These are phyloP conservation scores for Tinamus guttatus DNA, from an alignment of 2,113 vertebrate species.

Conservation along the genomic window DNA sequence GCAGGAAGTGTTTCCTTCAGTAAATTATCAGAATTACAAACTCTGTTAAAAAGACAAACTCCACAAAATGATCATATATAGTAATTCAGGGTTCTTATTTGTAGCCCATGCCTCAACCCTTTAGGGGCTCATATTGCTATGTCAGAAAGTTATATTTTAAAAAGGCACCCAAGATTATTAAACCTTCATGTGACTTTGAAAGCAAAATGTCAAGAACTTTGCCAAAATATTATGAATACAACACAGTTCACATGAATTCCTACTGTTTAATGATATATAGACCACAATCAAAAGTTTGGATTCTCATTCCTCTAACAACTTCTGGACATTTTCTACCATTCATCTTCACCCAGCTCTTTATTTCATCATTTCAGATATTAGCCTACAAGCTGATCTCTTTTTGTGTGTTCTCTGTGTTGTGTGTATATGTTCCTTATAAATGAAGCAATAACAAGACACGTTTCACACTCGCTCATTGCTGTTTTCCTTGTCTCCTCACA, in stretches of 20 bases:
- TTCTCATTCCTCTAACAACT: background rate
- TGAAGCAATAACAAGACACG: background rate
- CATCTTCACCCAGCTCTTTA: background rate
- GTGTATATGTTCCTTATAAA: fast-evolving
- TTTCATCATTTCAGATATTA: background rate
- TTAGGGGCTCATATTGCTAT: background rate
- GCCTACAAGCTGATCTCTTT: background rate
- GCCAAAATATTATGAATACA: background rate
- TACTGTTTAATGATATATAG: background rate
- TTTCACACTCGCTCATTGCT: background rate
- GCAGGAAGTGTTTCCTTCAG: background rate
- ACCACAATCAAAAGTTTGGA: background rate
- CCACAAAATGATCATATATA: background rate
- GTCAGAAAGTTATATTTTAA: background rate
- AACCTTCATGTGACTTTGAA: background rate
- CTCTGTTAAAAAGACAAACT: background rate
- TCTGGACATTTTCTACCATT: background rate
- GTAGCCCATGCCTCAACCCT: background rate
- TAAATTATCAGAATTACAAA: background rate
- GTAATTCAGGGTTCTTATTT: background rate
- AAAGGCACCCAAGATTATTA: background rate
- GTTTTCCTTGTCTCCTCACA: background rate
- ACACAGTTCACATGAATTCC: background rate
- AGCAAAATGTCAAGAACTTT: background rate
- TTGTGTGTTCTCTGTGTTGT: no score